Percentiles rank a stretch among this genome's conserved stretches.
Evolutionary conservation across 2,888 invertebrate genomes (phyloP).

Genomic region (Rhagium mordax): DNA sequence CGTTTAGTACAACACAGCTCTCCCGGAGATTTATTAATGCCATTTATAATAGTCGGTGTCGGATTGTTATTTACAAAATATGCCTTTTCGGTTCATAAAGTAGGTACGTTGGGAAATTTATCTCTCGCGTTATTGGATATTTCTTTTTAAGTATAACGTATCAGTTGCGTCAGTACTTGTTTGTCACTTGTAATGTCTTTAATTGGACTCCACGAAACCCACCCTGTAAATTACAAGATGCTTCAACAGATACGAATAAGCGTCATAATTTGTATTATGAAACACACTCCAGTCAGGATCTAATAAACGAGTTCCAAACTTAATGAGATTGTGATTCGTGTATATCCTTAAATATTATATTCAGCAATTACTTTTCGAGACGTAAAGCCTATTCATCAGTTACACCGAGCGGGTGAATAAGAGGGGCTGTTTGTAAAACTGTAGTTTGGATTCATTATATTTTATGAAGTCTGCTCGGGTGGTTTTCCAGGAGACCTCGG

Average conservation of each 20-base stretch:
- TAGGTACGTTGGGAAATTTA: background rate
- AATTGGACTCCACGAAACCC: no score
- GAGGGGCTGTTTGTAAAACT: background rate
- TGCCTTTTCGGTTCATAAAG: conserved; percentile 37
- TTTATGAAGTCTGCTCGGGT: background rate
- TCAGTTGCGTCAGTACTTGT: background rate
- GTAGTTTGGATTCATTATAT: background rate
- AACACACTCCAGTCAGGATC: no score
- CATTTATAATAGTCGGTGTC: conserved; percentile 31
- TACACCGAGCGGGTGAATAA: background rate
- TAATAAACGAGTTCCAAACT: no score
- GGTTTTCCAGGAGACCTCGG: background rate
- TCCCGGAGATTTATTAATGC: conserved; percentile 33
- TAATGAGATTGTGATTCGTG: no score
- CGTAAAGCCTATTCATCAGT: background rate
- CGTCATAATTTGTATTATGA: no score
- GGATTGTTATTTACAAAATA: conserved; percentile 24
- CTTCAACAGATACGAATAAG: no score
- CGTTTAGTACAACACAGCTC: conserved; percentile 30
- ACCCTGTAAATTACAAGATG: no score
- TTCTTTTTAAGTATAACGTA: background rate
- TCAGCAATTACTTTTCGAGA: background rate
- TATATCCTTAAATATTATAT: no score
- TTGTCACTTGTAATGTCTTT: no score
- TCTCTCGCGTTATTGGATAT: conserved; percentile 16